Conservation (phyloP, 2,797 vertebrate species). For the Chrysolophus pictus region DNA sequence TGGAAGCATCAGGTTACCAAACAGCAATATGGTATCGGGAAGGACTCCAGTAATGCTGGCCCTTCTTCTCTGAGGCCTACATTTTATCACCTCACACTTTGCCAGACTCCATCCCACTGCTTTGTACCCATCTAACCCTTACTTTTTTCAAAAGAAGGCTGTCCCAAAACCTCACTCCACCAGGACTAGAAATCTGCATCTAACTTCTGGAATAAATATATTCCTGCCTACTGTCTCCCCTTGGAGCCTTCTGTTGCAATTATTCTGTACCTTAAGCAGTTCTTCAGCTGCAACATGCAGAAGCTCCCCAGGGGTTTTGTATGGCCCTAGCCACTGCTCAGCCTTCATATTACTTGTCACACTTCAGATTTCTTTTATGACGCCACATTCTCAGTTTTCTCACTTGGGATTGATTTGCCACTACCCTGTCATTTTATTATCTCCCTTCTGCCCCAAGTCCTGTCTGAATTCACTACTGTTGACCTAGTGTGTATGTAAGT, state of each 20-base stretch:
- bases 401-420: not conserved
- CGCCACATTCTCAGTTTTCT: not conserved
- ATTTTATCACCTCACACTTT: not conserved
- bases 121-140: not conserved
- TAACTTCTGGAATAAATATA: not conserved
- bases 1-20: not conserved
- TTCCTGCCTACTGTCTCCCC: not conserved
- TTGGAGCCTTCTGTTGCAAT: not conserved
- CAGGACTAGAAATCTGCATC: not conserved
- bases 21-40: not conserved
- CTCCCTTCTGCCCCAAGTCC: not conserved
- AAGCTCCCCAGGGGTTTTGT: accelerated
- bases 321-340: not conserved
- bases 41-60: not conserved
- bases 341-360: not conserved
- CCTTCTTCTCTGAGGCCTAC: not conserved
- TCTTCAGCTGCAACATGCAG: not conserved
- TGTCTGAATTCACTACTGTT: not conserved
- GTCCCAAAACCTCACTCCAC: not conserved
- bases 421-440: not conserved
- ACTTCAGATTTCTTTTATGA: not conserved
- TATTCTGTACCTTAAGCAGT: not conserved
- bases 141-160: not conserved
- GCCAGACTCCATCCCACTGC: not conserved
- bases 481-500: not conserved